These are phyloP conservation scores for Drosophila saltans DNA, from an alignment of 1,140 invertebrate genomes.

Conservation along the genomic window DNA sequence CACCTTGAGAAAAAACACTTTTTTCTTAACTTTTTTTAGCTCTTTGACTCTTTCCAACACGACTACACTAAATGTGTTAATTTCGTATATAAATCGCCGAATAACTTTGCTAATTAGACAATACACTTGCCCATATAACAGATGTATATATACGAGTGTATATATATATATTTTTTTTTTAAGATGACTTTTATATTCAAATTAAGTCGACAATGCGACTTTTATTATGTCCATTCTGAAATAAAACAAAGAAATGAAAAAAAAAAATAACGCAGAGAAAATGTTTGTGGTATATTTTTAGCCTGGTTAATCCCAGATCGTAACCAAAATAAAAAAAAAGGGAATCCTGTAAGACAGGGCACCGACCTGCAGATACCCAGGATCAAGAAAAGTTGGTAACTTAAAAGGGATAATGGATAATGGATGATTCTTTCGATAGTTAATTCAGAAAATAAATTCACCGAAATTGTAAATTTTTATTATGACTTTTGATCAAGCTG, in stretches of 20 bases:
- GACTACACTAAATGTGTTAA: background rate
- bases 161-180: background rate
- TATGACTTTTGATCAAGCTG: too few species aligned
- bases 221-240: conserved; percentile 6
- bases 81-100: conserved; percentile 8
- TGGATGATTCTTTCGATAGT: too few species aligned
- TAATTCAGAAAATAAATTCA: too few species aligned
- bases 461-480: too few species aligned
- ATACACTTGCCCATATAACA: conserved; percentile 6
- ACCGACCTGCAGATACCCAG: background rate
- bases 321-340: too few species aligned
- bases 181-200: background rate
- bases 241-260: background rate
- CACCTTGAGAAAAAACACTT: background rate
- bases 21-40: background rate
- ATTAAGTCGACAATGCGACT: background rate
- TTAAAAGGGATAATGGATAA: too few species aligned
- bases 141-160: background rate
- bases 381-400: background rate
- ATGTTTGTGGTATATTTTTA: conserved; percentile 7
- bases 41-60: background rate
- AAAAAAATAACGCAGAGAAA: background rate
- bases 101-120: conserved; percentile 9
- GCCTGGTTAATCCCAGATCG: background rate
- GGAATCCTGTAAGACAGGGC: too few species aligned